These are phyloP conservation scores for Thamnaconus septentrionalis DNA, from an alignment of 2,113 vertebrate genomes.

Conservation along the genomic window DNA sequence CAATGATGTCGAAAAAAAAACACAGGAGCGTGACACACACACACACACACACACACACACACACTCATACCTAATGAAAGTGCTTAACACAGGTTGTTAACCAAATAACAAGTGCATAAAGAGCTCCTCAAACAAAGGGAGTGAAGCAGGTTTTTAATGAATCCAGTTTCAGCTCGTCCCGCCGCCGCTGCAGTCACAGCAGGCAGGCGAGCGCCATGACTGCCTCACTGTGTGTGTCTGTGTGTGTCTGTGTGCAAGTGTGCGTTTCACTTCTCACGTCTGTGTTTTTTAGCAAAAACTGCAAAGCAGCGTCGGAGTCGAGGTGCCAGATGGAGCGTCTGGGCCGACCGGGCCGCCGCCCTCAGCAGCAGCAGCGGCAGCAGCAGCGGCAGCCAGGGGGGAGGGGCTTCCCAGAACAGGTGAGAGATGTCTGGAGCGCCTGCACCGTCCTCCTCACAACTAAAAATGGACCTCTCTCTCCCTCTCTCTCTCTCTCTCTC, in stretches of 20 bases:
- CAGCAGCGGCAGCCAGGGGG: no score
- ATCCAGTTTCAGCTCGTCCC: slow-evolving; percentile 50
- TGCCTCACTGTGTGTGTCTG: no score
- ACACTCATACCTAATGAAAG: slow-evolving; percentile 23
- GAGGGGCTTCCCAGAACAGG: slow-evolving; percentile 52
- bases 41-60: slow-evolving; percentile 8
- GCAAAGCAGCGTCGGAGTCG: slow-evolving; percentile 56
- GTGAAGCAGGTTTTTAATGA: slow-evolving; percentile 62
- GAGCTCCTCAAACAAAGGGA: slow-evolving; percentile 50
- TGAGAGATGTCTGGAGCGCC: slow-evolving; percentile 46
- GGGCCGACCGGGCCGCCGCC: slow-evolving; percentile 60
- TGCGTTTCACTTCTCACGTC: slow-evolving; percentile 14
- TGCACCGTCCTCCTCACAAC: no score
- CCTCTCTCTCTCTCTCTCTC: no score
- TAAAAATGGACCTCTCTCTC: no score
- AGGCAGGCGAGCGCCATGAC: slow-evolving; percentile 40
- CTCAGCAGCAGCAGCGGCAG: slow-evolving; percentile 35
- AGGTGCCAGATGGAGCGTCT: slow-evolving; percentile 66
- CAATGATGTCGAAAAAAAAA: slow-evolving; percentile 14
- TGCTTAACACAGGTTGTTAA: slow-evolving; percentile 45
- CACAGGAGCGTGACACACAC: background rate
- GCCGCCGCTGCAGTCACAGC: slow-evolving; percentile 38
- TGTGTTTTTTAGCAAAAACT: slow-evolving; percentile 58
- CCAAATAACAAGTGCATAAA: slow-evolving; percentile 47
- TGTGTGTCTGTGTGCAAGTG: slow-evolving; percentile 17